Conservation (phyloP, 2,113 vertebrate genomes). For the Mugil cephalus region DNA sequence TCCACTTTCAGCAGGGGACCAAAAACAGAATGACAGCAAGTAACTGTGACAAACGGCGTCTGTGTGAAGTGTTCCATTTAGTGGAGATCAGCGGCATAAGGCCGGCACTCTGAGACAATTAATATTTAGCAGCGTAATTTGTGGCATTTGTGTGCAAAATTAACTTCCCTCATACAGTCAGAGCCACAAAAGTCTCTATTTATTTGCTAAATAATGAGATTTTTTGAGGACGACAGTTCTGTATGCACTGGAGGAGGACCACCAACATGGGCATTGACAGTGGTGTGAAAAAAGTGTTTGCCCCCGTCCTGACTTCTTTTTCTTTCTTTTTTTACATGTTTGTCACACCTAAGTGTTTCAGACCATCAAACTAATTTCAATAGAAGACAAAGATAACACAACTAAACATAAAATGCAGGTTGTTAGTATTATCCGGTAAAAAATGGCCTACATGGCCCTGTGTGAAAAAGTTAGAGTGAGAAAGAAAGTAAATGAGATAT, state of each 20-base stretch:
- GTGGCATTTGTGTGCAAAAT: slow-evolving; percentile 49
- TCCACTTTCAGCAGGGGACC: slow-evolving; percentile 33
- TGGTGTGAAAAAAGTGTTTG: too few species aligned
- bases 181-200: slow-evolving; percentile 10
- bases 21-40: slow-evolving; percentile 63
- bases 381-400: too few species aligned
- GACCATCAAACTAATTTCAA: too few species aligned
- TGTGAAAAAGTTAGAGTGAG: too few species aligned
- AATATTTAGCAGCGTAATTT: slow-evolving; percentile 70
- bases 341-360: too few species aligned
- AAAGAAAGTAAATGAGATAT: too few species aligned
- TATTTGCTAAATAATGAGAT: background rate
- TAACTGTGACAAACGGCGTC: slow-evolving; percentile 71
- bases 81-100: slow-evolving; percentile 63
- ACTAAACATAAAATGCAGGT: too few species aligned
- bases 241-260: background rate
- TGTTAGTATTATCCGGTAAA: too few species aligned
- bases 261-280: slow-evolving; percentile 6
- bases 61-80: slow-evolving; percentile 60
- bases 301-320: too few species aligned
- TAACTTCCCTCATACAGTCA: slow-evolving; percentile 33
- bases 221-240: slow-evolving; percentile 2
- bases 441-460: too few species aligned
- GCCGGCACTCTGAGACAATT: slow-evolving; percentile 61
- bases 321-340: too few species aligned